Evolutionary conservation across 2,113 vertebrate species (phyloP).

Genomic region (Amia ocellicauda): DNA sequence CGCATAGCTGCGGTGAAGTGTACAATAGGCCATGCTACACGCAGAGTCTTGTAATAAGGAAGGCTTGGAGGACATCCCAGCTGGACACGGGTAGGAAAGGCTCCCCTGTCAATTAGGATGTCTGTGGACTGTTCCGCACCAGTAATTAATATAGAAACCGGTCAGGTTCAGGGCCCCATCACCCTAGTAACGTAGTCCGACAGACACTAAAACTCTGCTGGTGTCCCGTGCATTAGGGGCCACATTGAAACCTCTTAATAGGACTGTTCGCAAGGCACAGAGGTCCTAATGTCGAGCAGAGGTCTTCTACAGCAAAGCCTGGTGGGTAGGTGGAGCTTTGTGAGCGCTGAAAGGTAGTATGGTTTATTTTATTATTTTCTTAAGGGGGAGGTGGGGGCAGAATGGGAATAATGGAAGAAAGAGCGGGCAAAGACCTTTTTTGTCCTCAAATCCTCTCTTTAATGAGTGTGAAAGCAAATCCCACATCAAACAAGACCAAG

Average conservation of each 20-base stretch:
- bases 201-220: constrained; percentile 16
- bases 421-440: background rate
- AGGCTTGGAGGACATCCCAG: background rate
- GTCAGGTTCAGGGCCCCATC: constrained; percentile 8
- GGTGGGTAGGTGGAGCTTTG: background rate
- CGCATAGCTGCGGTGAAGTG: background rate
- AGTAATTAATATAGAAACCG: constrained; percentile 18
- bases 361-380: too few relatives aligned
- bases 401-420: background rate
- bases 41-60: constrained; percentile 8
- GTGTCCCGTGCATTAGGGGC: background rate
- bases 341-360: background rate
- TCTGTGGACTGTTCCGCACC: constrained; percentile 11
- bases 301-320: background rate
- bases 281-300: background rate
- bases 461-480: background rate
- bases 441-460: background rate
- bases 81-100: background rate
- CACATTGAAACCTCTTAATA: too few relatives aligned
- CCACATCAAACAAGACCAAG: too few relatives aligned
- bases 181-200: constrained; percentile 18
- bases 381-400: background rate
- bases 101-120: constrained; percentile 11
- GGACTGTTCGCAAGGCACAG: background rate
- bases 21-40: constrained; percentile 7